Conservation (phyloP, 2,113 vertebrate species). For the Tetraodon nigroviridis region DNA sequence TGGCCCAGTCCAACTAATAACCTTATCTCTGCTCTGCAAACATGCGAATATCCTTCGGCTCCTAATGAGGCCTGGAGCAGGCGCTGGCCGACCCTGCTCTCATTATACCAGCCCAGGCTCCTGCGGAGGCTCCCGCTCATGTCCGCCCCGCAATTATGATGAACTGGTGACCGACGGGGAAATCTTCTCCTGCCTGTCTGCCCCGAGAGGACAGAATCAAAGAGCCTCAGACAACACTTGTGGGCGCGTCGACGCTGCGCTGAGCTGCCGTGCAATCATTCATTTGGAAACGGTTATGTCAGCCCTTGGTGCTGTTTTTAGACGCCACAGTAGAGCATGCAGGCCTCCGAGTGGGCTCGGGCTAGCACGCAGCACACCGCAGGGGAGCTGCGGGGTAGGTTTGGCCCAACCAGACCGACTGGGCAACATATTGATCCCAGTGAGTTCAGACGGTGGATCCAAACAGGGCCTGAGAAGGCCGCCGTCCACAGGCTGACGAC, state of each 20-base stretch:
- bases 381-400: slow-evolving; percentile 28
- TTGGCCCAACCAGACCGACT: slow-evolving; percentile 38
- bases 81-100: slow-evolving; percentile 61
- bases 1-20: slow-evolving; percentile 60
- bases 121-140: slow-evolving; percentile 39
- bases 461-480: slow-evolving; percentile 20
- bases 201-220: slow-evolving; percentile 33
- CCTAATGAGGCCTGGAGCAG: slow-evolving; percentile 66
- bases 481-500: not conserved
- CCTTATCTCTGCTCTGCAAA: slow-evolving; percentile 60
- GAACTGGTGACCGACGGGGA: slow-evolving; percentile 45
- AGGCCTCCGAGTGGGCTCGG: slow-evolving; percentile 32
- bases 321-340: slow-evolving; percentile 31
- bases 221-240: slow-evolving; percentile 43
- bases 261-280: slow-evolving; percentile 44
- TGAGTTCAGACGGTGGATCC: slow-evolving; percentile 39
- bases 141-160: slow-evolving; percentile 66
- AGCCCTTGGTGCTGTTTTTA: slow-evolving; percentile 54
- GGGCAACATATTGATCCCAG: slow-evolving; percentile 49
- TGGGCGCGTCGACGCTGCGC: slow-evolving; percentile 47
- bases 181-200: slow-evolving; percentile 44
- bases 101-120: slow-evolving; percentile 65
- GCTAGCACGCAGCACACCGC: slow-evolving; percentile 36
- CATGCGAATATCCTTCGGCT: slow-evolving; percentile 55
- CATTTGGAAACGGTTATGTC: slow-evolving; percentile 55